Conservation (phyloP, 1,140 invertebrate genomes). For the Drosophila ficusphila region DNA sequence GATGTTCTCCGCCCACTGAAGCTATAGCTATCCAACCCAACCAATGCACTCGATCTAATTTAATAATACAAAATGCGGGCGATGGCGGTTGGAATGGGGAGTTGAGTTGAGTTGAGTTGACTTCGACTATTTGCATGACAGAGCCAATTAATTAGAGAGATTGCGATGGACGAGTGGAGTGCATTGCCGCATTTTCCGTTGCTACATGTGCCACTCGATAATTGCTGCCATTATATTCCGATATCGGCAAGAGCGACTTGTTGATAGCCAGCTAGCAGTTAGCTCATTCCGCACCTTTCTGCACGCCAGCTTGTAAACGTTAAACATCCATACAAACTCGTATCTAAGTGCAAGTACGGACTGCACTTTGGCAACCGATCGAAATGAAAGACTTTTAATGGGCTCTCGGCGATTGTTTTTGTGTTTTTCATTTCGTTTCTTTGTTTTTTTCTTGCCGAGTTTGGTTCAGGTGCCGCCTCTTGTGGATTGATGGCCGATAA, state of each 20-base stretch:
- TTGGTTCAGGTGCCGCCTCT: background rate
- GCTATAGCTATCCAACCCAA: no score
- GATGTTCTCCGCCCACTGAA: background rate
- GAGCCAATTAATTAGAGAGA: slow-evolving; percentile 42
- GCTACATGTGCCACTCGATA: slow-evolving; percentile 26
- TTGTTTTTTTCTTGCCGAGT: background rate
- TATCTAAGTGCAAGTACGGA: background rate
- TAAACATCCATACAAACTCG: no score
- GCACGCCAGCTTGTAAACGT: background rate
- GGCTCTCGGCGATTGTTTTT: slow-evolving; percentile 1
- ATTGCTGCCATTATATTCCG: slow-evolving; percentile 21
- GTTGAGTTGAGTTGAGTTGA: no score
- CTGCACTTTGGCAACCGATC: slow-evolving; percentile 38
- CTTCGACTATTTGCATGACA: slow-evolving; percentile 35
- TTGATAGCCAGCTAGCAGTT: background rate
- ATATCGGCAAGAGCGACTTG: slow-evolving; percentile 8
- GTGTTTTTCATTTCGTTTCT: no score
- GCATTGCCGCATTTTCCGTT: background rate
- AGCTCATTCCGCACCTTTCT: slow-evolving; percentile 16
- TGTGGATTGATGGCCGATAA: slow-evolving; percentile 18
- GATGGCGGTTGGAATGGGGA: background rate
- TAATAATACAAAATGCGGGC: slow-evolving; percentile 1
- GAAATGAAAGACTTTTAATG: slow-evolving; percentile 35
- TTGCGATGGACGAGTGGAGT: background rate
- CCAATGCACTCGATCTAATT: slow-evolving; percentile 12